Evolutionary conservation across 2,888 invertebrate genomes (phyloP).

Genomic region (Hypena proboscidalis): DNA sequence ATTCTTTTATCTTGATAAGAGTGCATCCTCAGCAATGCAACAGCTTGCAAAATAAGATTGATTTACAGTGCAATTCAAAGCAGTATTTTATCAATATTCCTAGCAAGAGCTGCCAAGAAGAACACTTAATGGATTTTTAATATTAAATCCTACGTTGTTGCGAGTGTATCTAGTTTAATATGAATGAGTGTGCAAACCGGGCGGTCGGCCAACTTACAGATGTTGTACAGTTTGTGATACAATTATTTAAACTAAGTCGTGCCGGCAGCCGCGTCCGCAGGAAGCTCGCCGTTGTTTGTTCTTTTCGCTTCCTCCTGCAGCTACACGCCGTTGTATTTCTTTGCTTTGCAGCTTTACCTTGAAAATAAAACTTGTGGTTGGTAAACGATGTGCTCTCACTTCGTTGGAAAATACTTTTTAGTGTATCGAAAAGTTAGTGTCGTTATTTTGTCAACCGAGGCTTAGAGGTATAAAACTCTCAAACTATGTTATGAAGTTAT

Average conservation of each 20-base stretch:
- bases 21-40: too few species aligned
- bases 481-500: too few species aligned
- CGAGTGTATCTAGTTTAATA: constrained; percentile 9
- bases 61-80: too few species aligned
- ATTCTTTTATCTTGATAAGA: too few species aligned
- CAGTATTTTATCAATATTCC: neutral
- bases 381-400: neutral
- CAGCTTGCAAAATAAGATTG: too few species aligned
- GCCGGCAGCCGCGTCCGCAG: constrained; percentile 12
- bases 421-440: too few species aligned
- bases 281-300: constrained; percentile 14
- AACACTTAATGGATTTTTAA: neutral
- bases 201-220: constrained; percentile 36
- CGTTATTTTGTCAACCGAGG: too few species aligned
- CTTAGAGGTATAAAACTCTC: too few species aligned
- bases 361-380: constrained; percentile 1
- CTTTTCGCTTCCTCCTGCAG: constrained; percentile 18
- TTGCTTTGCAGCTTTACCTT: constrained; percentile 8
- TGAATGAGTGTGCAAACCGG: constrained; percentile 15
- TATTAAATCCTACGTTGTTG: constrained; percentile 1
- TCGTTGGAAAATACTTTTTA: constrained; percentile 8
- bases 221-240: constrained; percentile 39
- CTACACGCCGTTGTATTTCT: constrained; percentile 6
- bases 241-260: constrained; percentile 42
- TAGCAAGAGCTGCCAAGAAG: neutral